Percentiles rank a stretch among this genome's conserved stretches.
Evolutionary conservation across 2,113 vertebrate species (phyloP).

Genomic region (Pollachius pollachius): DNA sequence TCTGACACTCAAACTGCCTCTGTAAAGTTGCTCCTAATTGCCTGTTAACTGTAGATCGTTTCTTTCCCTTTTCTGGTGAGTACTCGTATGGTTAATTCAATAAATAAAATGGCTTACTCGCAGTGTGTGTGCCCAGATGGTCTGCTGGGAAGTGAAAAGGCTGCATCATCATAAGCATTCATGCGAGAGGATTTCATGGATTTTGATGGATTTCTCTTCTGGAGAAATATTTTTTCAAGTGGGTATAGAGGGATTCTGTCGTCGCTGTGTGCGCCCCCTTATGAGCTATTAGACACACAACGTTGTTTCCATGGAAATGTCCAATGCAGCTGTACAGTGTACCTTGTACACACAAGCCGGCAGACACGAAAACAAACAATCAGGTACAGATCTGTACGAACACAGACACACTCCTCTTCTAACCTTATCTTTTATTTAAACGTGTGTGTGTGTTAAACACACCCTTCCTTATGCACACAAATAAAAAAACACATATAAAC

Average conservation of each 20-base stretch:
- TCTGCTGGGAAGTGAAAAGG: not conserved
- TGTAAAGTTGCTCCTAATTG: conserved; percentile 1
- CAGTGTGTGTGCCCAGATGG: not conserved
- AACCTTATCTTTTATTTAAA: too few species aligned
- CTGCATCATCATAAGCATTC: conserved; percentile 17
- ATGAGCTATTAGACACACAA: conserved; percentile 17
- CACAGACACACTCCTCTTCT: not conserved
- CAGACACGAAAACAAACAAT: not conserved
- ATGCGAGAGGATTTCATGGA: not conserved
- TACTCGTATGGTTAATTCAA: not conserved
- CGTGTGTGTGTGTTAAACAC: too few species aligned
- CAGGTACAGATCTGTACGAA: not conserved
- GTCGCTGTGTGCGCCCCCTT: conserved; percentile 15
- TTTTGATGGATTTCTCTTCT: conserved; percentile 12
- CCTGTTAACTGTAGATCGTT: too few species aligned
- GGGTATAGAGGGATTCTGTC: conserved; percentile 11
- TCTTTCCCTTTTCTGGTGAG: too few species aligned
- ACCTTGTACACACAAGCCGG: not conserved
- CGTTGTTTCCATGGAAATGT: conserved; percentile 63
- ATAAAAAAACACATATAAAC: not conserved
- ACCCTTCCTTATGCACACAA: not conserved
- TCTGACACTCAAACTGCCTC: conserved; percentile 21
- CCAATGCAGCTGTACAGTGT: not conserved
- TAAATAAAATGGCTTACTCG: not conserved
- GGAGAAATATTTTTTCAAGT: conserved; percentile 25